Conservation (phyloP, 2,113 vertebrate genomes). For the Microcebus tavaratra region DNA sequence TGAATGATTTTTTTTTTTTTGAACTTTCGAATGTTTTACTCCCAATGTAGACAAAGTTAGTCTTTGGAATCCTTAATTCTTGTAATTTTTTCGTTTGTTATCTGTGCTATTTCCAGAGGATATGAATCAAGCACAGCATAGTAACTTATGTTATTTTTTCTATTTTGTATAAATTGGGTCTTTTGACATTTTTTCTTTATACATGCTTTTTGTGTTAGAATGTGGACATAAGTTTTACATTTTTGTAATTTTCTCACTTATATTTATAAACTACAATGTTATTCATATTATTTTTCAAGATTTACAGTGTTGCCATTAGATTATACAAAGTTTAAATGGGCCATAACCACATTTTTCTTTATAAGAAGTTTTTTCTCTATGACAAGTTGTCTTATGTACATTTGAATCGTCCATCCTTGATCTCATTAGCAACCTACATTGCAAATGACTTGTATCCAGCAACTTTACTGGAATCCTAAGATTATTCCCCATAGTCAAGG, state of each 20-base stretch:
- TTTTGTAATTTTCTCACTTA: conserved; percentile 8
- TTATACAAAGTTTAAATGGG: background rate
- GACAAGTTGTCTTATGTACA: conserved; percentile 3
- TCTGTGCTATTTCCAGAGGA: conserved; percentile 1
- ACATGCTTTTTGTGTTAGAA: background rate
- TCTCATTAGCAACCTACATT: background rate
- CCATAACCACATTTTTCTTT: conserved; percentile 6
- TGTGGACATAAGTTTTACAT: background rate
- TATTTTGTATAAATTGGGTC: background rate
- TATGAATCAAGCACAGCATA: background rate
- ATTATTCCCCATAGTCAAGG: background rate
- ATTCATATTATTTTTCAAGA: background rate
- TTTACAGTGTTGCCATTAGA: background rate
- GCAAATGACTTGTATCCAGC: background rate
- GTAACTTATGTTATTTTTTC: background rate
- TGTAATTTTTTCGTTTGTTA: background rate
- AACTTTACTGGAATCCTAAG: background rate
- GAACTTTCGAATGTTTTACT: background rate
- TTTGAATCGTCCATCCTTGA: background rate
- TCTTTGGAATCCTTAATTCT: background rate
- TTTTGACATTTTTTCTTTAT: conserved; percentile 24
- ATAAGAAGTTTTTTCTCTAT: background rate
- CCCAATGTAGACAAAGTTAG: background rate
- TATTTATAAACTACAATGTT: background rate
- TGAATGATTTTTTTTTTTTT: background rate